Conservation (phyloP, 2,888 invertebrate species). For the Mythimna vitellina region DNA sequence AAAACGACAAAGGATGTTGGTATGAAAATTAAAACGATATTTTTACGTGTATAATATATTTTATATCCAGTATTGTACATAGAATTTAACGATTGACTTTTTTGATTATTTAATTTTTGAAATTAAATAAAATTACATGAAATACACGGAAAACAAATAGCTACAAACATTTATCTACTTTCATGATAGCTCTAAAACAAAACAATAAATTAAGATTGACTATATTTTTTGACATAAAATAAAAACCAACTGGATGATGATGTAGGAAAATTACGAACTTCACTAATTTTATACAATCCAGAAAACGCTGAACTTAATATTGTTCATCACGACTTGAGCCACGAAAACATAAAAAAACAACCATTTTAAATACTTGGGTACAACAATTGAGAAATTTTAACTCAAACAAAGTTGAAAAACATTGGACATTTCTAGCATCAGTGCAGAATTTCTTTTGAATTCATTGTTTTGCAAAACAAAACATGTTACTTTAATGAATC, state of each 20-base stretch:
- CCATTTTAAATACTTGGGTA: not conserved
- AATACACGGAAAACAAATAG: slow-evolving; percentile 18
- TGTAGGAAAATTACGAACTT: not conserved
- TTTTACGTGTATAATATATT: slow-evolving; percentile 24
- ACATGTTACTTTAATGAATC: not conserved
- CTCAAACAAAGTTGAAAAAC: not conserved
- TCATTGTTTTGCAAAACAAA: not conserved
- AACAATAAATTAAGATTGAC: slow-evolving; percentile 17
- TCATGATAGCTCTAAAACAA: slow-evolving; percentile 21
- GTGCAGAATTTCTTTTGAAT: not conserved
- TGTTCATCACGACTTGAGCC: slow-evolving; percentile 2
- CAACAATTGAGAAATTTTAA: not conserved
- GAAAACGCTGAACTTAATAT: not conserved
- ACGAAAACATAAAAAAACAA: not conserved
- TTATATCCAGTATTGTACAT: slow-evolving; percentile 37
- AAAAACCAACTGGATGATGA: not conserved
- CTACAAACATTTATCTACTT: slow-evolving; percentile 15
- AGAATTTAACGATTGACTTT: slow-evolving; percentile 33
- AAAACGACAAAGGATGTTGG: no score
- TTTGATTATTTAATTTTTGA: not conserved
- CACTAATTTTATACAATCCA: not conserved
- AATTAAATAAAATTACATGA: slow-evolving; percentile 20
- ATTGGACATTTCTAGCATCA: not conserved
- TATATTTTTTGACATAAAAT: not conserved
- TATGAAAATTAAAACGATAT: slow-evolving; percentile 1